phyloP scores from a whole-genome alignment of 2,113 vertebrate species.

The Amphilophus citrinellus region DNA sequence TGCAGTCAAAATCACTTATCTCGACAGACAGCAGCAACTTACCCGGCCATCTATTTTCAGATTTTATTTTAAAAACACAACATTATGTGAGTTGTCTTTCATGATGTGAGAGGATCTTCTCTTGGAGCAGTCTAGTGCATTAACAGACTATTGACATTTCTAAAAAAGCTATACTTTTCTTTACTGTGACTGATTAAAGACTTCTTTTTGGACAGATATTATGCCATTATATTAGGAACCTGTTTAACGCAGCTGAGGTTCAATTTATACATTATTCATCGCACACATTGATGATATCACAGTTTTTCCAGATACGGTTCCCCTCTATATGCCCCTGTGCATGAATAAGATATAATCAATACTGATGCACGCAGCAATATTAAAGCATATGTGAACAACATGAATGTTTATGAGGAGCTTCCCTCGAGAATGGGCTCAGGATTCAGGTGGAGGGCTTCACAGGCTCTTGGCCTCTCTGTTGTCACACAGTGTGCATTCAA shows the following conservation, averaged over 20 bases:
- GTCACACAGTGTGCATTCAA: constrained; percentile 20
- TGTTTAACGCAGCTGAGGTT: neutral
- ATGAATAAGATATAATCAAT: constrained; percentile 1
- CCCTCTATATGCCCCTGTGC: neutral
- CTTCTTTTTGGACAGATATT: neutral
- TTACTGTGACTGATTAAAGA: neutral
- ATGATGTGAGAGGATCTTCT: neutral
- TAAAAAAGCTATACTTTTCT: neutral
- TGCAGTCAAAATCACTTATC: neutral
- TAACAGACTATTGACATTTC: neutral
- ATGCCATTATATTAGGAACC: neutral
- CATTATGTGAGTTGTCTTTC: neutral
- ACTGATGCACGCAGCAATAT: neutral
- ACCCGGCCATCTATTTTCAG: neutral
- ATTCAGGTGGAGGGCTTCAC: constrained; percentile 34
- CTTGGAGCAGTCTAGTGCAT: neutral
- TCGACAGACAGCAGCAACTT: neutral
- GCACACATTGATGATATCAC: neutral
- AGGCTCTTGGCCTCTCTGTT: neutral
- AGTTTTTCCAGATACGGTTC: neutral
- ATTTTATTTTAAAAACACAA: neutral
- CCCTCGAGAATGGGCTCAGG: constrained; percentile 15
- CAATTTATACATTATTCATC: neutral
- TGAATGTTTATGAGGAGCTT: constrained; percentile 61
- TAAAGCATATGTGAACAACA: constrained; percentile 37